Base-by-base conservation (phyloP, 1,140 invertebrate species). In the Argopecten irradians region DNA sequence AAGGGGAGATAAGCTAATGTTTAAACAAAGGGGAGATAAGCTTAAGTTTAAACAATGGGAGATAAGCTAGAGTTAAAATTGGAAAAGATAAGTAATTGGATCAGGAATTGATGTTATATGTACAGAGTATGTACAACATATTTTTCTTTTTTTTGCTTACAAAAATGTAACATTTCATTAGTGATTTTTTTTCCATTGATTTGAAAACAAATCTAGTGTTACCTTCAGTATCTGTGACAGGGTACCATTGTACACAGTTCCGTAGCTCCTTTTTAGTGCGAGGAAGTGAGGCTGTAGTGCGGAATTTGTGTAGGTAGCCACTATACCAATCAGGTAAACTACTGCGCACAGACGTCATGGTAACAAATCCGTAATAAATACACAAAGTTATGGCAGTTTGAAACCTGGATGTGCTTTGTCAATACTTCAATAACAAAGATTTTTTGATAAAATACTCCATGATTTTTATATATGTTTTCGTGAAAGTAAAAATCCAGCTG, bases 271-370 rank as follows among this genome's bases (percentile, higher is more conserved):
- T 88, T 84, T 85, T 88, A 19, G 87, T 88, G 22, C 87, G 83
- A 14, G 87, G 87, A 19, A 88, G 34, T 7, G 87, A 88, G 5
- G 87, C 84, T 11, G 83, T 88, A 3, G n/a, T 22, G 41, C 87
- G 16, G 41, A 88, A 88, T 34, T 88, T 83, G 43, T 88, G 87
- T 28, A 88, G 55, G 46, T 88, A 88, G 19, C 87, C 87, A 71
- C 84, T 88, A n/a, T 88, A 88, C 87, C 87, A 88, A 3, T 41
- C 33, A 5, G 87, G 87, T 16, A 88, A 22, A 43, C 83, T 41
- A 71, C n/a, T 71, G n/a, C 84, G 11, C 32, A 86, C 84, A 41
- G 84, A 36, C 14, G 84, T 32, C 84, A 86, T 86, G 55, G 13
- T n/a, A 71, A 71, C n/a, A 71, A 11, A 71, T 28, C 14, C 28